Evolutionary conservation across 2,888 invertebrate species (phyloP).

Genomic region (Teinopalpus imperialis): DNA sequence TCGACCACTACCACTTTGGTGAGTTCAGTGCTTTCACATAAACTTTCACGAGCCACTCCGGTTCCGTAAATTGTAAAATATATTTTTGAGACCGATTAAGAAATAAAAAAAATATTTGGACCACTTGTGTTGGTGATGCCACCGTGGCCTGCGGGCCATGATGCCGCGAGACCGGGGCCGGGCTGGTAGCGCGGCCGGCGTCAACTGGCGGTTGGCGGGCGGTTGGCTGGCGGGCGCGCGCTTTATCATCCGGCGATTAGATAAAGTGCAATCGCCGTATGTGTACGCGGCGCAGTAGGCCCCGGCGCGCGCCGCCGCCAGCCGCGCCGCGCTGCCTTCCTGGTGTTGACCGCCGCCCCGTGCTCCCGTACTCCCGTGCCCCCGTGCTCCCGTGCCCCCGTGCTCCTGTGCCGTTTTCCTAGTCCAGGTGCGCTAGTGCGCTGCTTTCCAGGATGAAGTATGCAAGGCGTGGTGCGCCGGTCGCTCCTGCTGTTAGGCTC

Average conservation of each 20-base stretch:
- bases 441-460: conserved; percentile 19
- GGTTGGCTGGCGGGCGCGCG: conserved; percentile 35
- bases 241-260: conserved; percentile 68
- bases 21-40: conserved; percentile 40
- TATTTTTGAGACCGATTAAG: too few species aligned
- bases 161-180: too few species aligned
- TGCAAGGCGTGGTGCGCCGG: too few species aligned
- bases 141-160: too few species aligned
- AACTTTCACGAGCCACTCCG: too few species aligned
- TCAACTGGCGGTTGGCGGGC: conserved; percentile 23
- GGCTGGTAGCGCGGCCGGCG: conserved; percentile 31
- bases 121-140: too few species aligned
- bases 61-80: too few species aligned
- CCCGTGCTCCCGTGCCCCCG: conserved; percentile 34
- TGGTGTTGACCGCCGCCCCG: conserved; percentile 31
- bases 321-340: conserved; percentile 38
- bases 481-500: background rate
- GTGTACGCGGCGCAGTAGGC: conserved; percentile 51
- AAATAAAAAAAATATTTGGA: too few species aligned
- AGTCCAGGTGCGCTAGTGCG: conserved; percentile 38
- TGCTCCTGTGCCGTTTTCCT: too few species aligned
- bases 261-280: conserved; percentile 60
- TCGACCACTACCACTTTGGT: conserved; percentile 68
- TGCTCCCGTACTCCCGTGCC: conserved; percentile 19
- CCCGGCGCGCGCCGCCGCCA: conserved; percentile 44